Conservation (phyloP, 92 coral and sea anemone genomes). For the Siderastrea radians region DNA sequence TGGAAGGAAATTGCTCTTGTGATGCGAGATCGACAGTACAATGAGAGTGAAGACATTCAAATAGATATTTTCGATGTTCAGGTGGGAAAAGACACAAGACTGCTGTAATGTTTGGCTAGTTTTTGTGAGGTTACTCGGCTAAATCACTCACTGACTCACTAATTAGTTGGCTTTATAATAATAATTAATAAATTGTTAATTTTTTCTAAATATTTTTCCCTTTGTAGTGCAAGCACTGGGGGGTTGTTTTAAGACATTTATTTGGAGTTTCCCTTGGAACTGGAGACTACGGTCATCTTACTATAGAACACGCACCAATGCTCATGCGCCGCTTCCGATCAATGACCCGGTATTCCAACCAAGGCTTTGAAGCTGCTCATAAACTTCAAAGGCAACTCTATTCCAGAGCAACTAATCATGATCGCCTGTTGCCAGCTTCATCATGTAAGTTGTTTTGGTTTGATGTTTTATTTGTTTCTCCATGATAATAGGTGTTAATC, state of each 20-base stretch:
- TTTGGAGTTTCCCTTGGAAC: conserved; percentile 61
- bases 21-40: conserved; percentile 33
- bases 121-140: too few relatives aligned
- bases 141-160: not conserved
- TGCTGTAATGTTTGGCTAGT: too few relatives aligned
- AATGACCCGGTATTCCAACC: conserved; percentile 18
- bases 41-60: conserved; percentile 13
- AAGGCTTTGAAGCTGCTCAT: conserved; percentile 55
- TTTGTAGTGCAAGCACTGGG: too few relatives aligned
- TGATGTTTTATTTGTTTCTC: too few relatives aligned
- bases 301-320: too few relatives aligned
- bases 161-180: not conserved
- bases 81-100: conserved; percentile 12
- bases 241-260: conserved; percentile 22
- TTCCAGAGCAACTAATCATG: conserved; percentile 51
- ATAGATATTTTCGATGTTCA: conserved; percentile 47
- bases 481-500: too few relatives aligned
- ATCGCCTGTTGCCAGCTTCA: conserved; percentile 14
- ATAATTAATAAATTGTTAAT: not conserved
- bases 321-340: conserved; percentile 35
- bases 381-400: conserved; percentile 48
- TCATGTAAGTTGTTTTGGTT: conserved; percentile 13
- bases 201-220: not conserved
- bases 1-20: conserved; percentile 49
- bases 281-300: too few relatives aligned